Evolutionary conservation across 1,140 invertebrate species (phyloP).

Genomic region (Drosophila parabipectinata): DNA sequence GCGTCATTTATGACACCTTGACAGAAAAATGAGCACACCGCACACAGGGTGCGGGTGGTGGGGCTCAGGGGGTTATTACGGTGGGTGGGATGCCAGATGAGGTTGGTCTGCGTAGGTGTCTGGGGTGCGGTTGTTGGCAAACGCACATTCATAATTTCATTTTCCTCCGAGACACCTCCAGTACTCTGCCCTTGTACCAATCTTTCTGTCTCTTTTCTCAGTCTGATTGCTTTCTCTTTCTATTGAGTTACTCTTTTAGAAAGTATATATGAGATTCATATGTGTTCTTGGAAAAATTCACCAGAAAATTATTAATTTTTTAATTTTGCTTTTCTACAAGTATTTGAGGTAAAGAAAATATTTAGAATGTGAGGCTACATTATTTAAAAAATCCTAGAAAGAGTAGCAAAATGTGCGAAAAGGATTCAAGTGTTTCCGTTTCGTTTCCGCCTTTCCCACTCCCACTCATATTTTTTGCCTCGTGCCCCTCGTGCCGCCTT

Average conservation of each 20-base stretch:
- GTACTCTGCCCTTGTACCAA: constrained; percentile 10
- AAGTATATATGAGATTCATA: neutral
- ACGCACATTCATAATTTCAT: constrained; percentile 82
- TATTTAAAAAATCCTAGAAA: neutral
- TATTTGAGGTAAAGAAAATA: no score
- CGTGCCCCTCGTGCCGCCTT: constrained; percentile 59
- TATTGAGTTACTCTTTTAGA: neutral
- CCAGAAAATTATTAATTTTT: neutral
- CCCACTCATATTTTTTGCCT: neutral
- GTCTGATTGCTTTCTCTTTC: neutral
- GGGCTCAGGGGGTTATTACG: neutral
- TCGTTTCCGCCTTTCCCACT: neutral
- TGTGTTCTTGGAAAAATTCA: neutral
- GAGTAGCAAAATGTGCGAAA: neutral
- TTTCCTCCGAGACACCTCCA: constrained; percentile 54
- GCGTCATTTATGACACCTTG: constrained; percentile 81
- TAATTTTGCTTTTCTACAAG: no score
- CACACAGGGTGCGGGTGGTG: neutral
- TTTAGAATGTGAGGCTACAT: neutral
- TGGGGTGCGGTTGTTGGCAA: constrained; percentile 72
- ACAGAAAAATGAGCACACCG: constrained; percentile 76
- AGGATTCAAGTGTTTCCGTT: neutral
- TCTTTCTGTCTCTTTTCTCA: neutral
- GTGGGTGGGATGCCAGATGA: constrained; percentile 20
- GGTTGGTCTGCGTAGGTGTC: constrained; percentile 50